Base-by-base conservation (phyloP, 2,113 vertebrate species). In the Alouatta palliata region DNA sequence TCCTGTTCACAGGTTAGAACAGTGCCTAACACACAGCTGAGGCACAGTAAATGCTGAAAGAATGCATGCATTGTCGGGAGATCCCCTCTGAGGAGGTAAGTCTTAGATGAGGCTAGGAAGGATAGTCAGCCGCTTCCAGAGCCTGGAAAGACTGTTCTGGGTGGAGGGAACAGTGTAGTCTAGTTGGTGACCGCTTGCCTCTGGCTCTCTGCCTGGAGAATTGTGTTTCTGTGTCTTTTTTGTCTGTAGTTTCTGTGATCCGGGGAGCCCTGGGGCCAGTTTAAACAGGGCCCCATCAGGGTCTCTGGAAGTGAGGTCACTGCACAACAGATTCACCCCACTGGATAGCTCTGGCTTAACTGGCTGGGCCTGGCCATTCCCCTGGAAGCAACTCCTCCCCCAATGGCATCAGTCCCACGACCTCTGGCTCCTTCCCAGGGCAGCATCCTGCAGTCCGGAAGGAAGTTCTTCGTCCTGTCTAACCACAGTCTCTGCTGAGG, bases 401-500 rank as follows among this genome's bases (percentile, higher is more conserved):
- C 37, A 20, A n/a, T 4, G 2, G n/a, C 87, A 70, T 75, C 40
- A 61, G 92, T 92, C 95, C 87, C 90, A 56, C 1, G 75, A 90
- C 91, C 84, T 95, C 87, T 92, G 94, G 90, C 94, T 95, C 45
- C 80, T 94, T 97, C 86, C 97, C 93, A 96, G 90, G 43, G 80
- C 73, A 58, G 94, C 94, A 93, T 94, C 92, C 87, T 95, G 90
- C 35, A 87, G 68, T 49, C 79, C 4, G 37, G 86, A 96, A 97
- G 93, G 96, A 98, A 97, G 96, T 97, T 76, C 90, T 97, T 94
- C 43, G 2, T 94, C 86, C 89, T 91, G 54, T 94, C 68, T 95
- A 91, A 96, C 95, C 87, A 47, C 61, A 91, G 76, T 73, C 90
- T 83, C 93, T 85, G 87, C 95, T 87, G 81, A 89, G 84, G 56